Evolutionary conservation across 1,140 invertebrate genomes (phyloP).

Genomic region (Nymphalis io): DNA sequence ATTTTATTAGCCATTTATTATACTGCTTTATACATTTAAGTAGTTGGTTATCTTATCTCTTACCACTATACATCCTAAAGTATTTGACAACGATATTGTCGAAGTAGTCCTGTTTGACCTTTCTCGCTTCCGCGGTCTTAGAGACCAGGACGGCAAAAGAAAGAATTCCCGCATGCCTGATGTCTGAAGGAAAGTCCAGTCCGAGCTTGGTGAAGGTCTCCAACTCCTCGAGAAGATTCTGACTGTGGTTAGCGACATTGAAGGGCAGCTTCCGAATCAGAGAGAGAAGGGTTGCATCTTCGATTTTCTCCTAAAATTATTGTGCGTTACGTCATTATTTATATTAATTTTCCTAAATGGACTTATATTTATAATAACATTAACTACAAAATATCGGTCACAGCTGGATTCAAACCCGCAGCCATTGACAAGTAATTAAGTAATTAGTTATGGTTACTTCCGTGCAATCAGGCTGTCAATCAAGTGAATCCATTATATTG

Average conservation of each 20-base stretch:
- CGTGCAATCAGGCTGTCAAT: too few species aligned
- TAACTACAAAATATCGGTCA: too few species aligned
- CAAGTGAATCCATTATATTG: too few species aligned
- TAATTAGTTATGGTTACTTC: too few species aligned
- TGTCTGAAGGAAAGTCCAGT: slow-evolving; percentile 75
- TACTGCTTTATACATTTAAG: too few species aligned
- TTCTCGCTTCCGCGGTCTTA: slow-evolving; percentile 81
- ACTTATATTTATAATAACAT: too few species aligned
- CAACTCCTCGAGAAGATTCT: slow-evolving; percentile 65
- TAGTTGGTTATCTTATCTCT: too few species aligned
- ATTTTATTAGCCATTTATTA: too few species aligned
- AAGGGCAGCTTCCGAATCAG: slow-evolving; percentile 72
- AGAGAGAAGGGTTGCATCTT: slow-evolving; percentile 63
- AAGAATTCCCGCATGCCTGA: slow-evolving; percentile 85
- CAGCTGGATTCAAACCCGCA: too few species aligned
- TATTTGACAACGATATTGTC: slow-evolving; percentile 87
- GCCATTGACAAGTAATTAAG: too few species aligned
- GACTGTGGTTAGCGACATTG: slow-evolving; percentile 72
- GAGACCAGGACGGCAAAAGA: slow-evolving; percentile 86
- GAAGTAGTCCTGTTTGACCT: slow-evolving; percentile 83
- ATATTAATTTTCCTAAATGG: too few species aligned
- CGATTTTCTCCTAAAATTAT: slow-evolving; percentile 60
- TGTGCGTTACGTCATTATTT: too few species aligned
- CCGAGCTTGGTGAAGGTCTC: slow-evolving; percentile 67
- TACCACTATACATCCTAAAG: slow-evolving; percentile 82